Evolutionary conservation across 2,113 vertebrate genomes (phyloP).

Genomic region (Charina bottae): DNA sequence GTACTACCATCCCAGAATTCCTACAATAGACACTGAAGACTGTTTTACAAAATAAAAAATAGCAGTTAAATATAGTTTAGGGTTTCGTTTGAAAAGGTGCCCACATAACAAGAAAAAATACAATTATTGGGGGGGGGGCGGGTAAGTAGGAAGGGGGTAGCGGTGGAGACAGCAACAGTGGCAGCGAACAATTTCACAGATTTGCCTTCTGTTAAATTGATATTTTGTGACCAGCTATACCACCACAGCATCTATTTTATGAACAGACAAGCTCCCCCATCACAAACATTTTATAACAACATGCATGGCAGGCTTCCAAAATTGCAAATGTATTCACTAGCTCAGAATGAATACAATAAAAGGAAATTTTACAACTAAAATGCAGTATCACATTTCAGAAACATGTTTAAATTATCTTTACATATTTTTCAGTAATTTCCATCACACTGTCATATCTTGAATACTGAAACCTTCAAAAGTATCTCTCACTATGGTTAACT

Average conservation of each 20-base stretch:
- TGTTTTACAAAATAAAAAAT: not conserved
- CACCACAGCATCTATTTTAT: not conserved
- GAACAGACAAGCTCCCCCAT: not conserved
- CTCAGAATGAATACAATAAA: not conserved
- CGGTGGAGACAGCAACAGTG: not conserved
- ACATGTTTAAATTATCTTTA: not conserved
- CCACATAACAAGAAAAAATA: not conserved
- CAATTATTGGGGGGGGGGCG: not conserved
- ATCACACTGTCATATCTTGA: constrained; percentile 2
- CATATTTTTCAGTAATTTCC: constrained; percentile 38
- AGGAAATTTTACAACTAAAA: constrained; percentile 24
- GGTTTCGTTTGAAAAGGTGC: not conserved
- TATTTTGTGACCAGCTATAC: not conserved
- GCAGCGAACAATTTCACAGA: not conserved
- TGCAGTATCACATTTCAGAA: not conserved
- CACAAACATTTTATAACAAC: not conserved
- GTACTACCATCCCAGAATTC: too few relatives aligned
- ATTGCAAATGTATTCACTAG: not conserved
- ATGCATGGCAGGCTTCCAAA: not conserved
- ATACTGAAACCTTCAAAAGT: constrained; percentile 29
- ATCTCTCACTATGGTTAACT: not conserved
- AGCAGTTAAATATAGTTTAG: not conserved
- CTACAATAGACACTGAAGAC: not conserved
- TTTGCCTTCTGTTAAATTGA: too few relatives aligned
- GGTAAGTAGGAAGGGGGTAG: not conserved